Evolutionary conservation across 2,113 vertebrate species (phyloP), one percentile per base, ranked within the genome.

Genomic region (Laticauda colubrina): DNA sequence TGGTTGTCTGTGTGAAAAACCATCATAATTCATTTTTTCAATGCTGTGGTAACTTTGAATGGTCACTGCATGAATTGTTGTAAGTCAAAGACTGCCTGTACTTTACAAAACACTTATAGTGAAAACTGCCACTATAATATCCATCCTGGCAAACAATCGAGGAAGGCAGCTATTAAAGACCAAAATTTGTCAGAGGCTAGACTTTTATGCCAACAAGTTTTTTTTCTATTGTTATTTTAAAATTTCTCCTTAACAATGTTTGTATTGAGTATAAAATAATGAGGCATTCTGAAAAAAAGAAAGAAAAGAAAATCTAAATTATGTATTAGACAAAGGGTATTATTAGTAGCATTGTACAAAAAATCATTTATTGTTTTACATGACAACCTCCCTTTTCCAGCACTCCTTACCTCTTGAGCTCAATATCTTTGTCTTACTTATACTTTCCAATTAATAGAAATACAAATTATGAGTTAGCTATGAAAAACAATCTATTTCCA

Each of bases 181-280:
- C 88, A 81, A 93, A 89, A 43, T 88, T 61, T 92, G 10, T 89
- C 85, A 85, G 4, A 87, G 7, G 51, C 45, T 64, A 53, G 88
- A 91, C 87, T 85, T 15, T 92, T 87, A n/a, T 92, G 45, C 61
- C 89, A 85, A 0, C 3, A 87, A 11, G 88, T 94, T 11, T 10
- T 26, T 11, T 20, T 34, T 20, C 18, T 11, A 53, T 51, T 51
- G 7, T 51, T 51, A 51, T 75, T 34, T 75, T 34, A 6, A 20
- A 34, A 10, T 9, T 91, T 92, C 56, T 34, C 6, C 0, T 43
- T 96, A 94, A 92, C 64, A 93, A 1, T 61, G 85, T 95, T 95
- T 94, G 75, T 87, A 94, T 90, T 94, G 75, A 91, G 11, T 93
- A 14, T 6, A 64, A 93, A 86, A 94, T 75, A 1, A 91, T 85